Percentiles rank a stretch among this genome's conserved stretches.
phyloP scores from a whole-genome alignment of 2,113 vertebrate species.

The Lanius collurio region DNA sequence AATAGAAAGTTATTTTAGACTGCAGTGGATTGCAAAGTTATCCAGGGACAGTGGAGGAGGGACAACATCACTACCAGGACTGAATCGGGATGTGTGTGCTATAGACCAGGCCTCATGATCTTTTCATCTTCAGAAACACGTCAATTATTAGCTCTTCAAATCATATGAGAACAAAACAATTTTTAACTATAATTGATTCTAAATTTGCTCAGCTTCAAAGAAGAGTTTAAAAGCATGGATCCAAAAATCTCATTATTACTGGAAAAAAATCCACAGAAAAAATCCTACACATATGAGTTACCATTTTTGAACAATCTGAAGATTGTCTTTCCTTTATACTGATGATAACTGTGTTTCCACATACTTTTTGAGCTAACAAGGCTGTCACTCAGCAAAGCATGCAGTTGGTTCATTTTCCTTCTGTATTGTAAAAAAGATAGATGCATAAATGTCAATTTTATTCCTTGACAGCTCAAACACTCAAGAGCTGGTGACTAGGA shows the following conservation, averaged over 20 bases:
- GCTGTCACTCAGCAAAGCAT: too few relatives aligned
- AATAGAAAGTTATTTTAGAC: not conserved
- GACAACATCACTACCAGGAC: fast-evolving
- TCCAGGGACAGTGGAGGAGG: not conserved
- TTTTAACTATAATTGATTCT: not conserved
- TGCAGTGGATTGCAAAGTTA: not conserved
- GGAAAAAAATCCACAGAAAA: not conserved
- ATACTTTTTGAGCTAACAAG: too few relatives aligned
- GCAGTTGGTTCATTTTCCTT: too few relatives aligned
- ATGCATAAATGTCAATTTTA: not conserved
- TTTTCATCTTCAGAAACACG: not conserved
- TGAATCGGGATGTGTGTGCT: not conserved
- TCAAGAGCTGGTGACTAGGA: not conserved
- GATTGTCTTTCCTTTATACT: too few relatives aligned
- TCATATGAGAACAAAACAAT: fast-evolving
- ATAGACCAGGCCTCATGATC: not conserved
- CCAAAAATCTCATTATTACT: not conserved
- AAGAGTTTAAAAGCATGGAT: not conserved
- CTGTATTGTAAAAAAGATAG: too few relatives aligned
- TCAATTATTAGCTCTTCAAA: not conserved
- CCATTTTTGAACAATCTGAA: not conserved
- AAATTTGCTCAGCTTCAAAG: not conserved
- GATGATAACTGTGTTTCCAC: too few relatives aligned
- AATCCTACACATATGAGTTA: not conserved
- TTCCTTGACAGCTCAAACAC: not conserved